Base-by-base conservation (phyloP, 2,113 vertebrate genomes). In the Poeciliopsis turrubarensis region DNA sequence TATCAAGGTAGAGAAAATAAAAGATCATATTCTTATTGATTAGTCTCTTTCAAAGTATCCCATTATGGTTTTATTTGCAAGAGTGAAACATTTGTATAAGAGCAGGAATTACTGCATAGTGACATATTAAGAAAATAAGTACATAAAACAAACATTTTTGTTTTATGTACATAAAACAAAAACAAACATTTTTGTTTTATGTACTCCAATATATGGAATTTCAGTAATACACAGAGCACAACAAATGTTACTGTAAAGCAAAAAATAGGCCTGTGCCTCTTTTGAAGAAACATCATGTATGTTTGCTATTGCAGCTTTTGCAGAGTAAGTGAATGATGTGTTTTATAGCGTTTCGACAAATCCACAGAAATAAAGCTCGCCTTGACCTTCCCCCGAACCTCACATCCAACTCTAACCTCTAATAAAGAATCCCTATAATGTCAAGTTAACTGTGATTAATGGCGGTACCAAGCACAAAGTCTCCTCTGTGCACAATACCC, bases 361-460 rank as follows among this genome's bases (percentile, higher is more conserved):
- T 54, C 69, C 73, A 67, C 34, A 79, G 75, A 82, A 81, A 65
- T 64, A 60, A 83, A 78, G 72, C 81, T 75, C 9, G 34, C 76
- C 77, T 85, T 84, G 73, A 86, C 88, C 87, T 82, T 47, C 30
- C 29, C 32, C 13, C 26, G 39, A 57, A 88, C 86, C 84, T 67
- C 44, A 64, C 27, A 26, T 86, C 79, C 73, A 79, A 57, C 72
- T 78, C 80, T 81, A 76, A 73, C 85, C 81, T 83, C 83, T 78
- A 83, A 80, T 89, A 91, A 91, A 91, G 74, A 85, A 78, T 63
- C 61, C 79, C 85, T 82, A 75, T 84, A 83, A 88, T 65, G 83
- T 90, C 90, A 89, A 72, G 83, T 87, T 91, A 86, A 88, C 81
- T 82, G 83, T 90, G 90, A 91, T 89, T 88, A 85, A 91, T 86